Percentiles rank a stretch among this genome's conserved stretches.
These are phyloP conservation scores for Synanthedon andrenaeformis DNA, from an alignment of 2,888 invertebrate species.

Conservation along the genomic window DNA sequence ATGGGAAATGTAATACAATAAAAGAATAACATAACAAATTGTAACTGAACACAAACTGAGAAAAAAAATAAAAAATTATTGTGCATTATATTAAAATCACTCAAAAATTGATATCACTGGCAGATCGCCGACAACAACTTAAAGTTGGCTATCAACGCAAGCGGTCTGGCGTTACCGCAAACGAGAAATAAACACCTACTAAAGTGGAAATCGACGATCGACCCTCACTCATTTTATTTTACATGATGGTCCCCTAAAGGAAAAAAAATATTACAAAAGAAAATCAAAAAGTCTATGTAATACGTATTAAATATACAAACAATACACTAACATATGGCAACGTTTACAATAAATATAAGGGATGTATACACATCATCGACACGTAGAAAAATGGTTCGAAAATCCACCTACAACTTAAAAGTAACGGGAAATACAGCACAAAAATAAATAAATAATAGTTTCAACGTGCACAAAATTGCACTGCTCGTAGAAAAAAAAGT, in stretches of 20 bases:
- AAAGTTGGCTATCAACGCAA: slow-evolving; percentile 17
- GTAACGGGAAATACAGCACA: slow-evolving; percentile 33
- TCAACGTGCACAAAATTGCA: slow-evolving; percentile 44
- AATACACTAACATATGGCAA: slow-evolving; percentile 71
- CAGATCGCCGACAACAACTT: slow-evolving; percentile 26
- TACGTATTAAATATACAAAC: slow-evolving; percentile 60
- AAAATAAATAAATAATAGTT: slow-evolving; percentile 40
- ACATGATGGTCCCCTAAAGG: slow-evolving; percentile 66
- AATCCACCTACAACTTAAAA: slow-evolving; percentile 18
- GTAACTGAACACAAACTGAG: slow-evolving; percentile 33
- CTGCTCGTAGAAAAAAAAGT: slow-evolving; percentile 47
- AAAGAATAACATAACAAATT: slow-evolving; percentile 26
- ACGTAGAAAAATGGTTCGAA: slow-evolving; percentile 20
- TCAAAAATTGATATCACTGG: slow-evolving; percentile 59
- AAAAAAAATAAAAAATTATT: slow-evolving; percentile 47
- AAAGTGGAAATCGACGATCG: slow-evolving; percentile 28
- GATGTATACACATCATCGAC: slow-evolving; percentile 51
- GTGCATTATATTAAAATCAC: slow-evolving; percentile 54
- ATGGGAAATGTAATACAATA: slow-evolving; percentile 16
- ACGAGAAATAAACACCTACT: slow-evolving; percentile 15
- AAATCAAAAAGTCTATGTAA: slow-evolving; percentile 35
- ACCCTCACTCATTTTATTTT: slow-evolving; percentile 34
- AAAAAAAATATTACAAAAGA: slow-evolving; percentile 40
- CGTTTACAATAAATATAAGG: slow-evolving; percentile 66
- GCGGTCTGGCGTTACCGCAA: slow-evolving; percentile 51